A percentile compares a stretch with the other conserved stretches of the same genome.
Conservation (phyloP, 2,888 invertebrate species). For the Lasioglossum vierecki region DNA sequence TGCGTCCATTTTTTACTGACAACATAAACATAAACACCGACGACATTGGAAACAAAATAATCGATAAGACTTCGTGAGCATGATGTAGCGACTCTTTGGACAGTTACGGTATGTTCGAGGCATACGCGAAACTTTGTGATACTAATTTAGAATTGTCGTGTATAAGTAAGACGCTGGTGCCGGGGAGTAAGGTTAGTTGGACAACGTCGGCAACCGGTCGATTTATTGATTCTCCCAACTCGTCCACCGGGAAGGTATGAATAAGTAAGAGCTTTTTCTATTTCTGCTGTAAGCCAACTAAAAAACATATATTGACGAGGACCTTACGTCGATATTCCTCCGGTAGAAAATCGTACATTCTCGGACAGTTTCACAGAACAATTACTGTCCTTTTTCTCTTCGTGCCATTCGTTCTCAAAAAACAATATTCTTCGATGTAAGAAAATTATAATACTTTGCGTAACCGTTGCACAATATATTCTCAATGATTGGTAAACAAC, state of each 20-base stretch:
- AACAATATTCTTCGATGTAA: background rate
- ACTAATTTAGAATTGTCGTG: slow-evolving; percentile 13
- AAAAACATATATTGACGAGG: slow-evolving; percentile 57
- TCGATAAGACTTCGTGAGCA: background rate
- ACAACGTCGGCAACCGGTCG: slow-evolving; percentile 69
- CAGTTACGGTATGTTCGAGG: background rate
- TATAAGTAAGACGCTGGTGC: slow-evolving; percentile 15
- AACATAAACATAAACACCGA: background rate
- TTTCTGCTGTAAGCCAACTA: slow-evolving; percentile 71
- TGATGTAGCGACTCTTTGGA: too few relatives aligned
- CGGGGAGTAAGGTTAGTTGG: slow-evolving; percentile 72
- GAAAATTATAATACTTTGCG: background rate
- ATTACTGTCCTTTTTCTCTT: background rate
- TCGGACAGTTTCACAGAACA: background rate
- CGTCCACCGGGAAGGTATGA: slow-evolving; percentile 79
- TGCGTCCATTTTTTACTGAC: background rate
- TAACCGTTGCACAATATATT: background rate
- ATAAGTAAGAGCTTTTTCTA: slow-evolving; percentile 80
- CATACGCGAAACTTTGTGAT: background rate
- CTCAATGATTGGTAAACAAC: too few relatives aligned
- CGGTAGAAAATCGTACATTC: slow-evolving; percentile 17
- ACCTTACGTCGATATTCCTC: slow-evolving; percentile 18
- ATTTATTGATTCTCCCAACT: slow-evolving; percentile 81
- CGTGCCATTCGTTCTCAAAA: background rate
- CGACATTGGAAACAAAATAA: slow-evolving; percentile 1